phyloP scores from a whole-genome alignment of 2,888 invertebrate species.

The Gibbula magus region DNA sequence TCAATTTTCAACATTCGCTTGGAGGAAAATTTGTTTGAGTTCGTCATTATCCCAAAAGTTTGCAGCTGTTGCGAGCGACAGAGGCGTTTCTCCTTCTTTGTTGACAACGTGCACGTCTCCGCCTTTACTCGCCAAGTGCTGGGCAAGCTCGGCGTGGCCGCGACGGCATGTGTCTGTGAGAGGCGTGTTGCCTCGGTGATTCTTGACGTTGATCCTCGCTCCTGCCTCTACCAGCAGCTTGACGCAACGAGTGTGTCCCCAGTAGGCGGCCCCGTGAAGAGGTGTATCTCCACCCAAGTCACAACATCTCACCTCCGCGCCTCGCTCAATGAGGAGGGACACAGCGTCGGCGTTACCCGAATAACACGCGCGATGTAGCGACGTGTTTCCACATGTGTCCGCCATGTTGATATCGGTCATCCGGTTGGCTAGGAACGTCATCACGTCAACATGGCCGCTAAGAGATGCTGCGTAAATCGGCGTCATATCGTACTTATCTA shows the following conservation, averaged over 20 bases:
- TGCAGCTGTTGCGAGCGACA: neutral
- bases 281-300: neutral
- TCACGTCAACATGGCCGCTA: neutral
- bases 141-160: neutral
- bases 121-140: neutral
- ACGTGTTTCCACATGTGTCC: neutral
- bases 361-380: neutral
- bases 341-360: neutral
- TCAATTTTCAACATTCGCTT: no score
- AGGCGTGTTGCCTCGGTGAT: slow-evolving; percentile 9
- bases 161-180: neutral
- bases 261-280: neutral
- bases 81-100: neutral
- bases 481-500: neutral
- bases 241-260: neutral
- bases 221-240: neutral
- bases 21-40: no score
- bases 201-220: neutral
- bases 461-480: neutral
- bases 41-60: no score
- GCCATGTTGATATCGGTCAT: neutral
- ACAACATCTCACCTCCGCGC: neutral
- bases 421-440: neutral
- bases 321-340: neutral
- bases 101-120: neutral